These are phyloP conservation scores for Heliconius himera DNA, from an alignment of 1,140 invertebrate genomes.

Conservation along the genomic window DNA sequence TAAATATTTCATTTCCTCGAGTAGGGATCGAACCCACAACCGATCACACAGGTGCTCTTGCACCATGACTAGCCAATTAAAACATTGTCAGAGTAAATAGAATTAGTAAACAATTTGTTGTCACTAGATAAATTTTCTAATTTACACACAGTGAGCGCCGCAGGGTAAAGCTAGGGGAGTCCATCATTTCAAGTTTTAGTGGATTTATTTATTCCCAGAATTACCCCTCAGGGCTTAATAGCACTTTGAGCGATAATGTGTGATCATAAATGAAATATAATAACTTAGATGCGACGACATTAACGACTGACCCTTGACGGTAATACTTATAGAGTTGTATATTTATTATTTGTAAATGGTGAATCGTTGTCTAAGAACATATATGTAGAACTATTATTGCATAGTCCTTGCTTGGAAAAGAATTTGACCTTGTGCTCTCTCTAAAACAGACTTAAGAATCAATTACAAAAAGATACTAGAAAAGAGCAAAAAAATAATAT, in stretches of 20 bases:
- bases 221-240: slow-evolving; percentile 58
- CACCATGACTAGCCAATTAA: not conserved
- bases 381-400: too few relatives aligned
- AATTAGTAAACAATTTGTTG: slow-evolving; percentile 63
- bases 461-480: too few relatives aligned
- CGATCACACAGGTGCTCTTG: too few relatives aligned
- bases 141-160: slow-evolving; percentile 60
- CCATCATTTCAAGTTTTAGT: slow-evolving; percentile 53
- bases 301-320: slow-evolving; percentile 58
- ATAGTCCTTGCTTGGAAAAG: too few relatives aligned
- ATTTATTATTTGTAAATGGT: not conserved
- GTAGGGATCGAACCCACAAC: too few relatives aligned
- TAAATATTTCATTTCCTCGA: too few relatives aligned
- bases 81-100: slow-evolving; percentile 44
- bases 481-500: too few relatives aligned
- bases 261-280: slow-evolving; percentile 78
- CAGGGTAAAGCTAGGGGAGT: slow-evolving; percentile 47
- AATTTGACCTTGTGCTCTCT: too few relatives aligned
- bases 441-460: too few relatives aligned
- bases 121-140: slow-evolving; percentile 56
- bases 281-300: slow-evolving; percentile 70
- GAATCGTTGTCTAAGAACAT: too few relatives aligned
- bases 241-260: slow-evolving; percentile 72
- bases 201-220: slow-evolving; percentile 59
- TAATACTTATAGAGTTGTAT: slow-evolving; percentile 24